Conservation (phyloP, 2,888 invertebrate genomes). For the Folsomia candida region DNA sequence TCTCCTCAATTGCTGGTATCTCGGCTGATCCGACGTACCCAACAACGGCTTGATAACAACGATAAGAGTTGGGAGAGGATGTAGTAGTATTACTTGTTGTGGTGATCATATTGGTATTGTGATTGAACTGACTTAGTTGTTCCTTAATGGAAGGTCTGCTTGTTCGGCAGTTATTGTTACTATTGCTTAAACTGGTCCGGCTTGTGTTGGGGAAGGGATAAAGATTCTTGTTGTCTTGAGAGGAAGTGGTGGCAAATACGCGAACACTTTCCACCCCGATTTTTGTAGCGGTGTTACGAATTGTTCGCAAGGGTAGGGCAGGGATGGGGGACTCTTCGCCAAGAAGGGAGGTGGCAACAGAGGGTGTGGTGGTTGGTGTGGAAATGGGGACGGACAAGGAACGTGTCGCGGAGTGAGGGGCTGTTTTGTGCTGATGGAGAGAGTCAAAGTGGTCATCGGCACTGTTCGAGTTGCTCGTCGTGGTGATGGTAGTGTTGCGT, state of each 20-base stretch:
- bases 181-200: background rate
- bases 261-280: slow-evolving; percentile 47
- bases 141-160: slow-evolving; percentile 33
- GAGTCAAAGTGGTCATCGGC: slow-evolving; percentile 44
- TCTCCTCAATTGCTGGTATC: slow-evolving; percentile 73
- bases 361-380: background rate
- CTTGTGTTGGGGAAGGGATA: background rate
- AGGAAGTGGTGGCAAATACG: slow-evolving; percentile 45
- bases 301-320: slow-evolving; percentile 33
- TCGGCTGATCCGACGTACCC: slow-evolving; percentile 95
- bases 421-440: slow-evolving; percentile 35
- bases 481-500: too few species aligned
- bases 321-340: slow-evolving; percentile 40
- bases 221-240: slow-evolving; percentile 11
- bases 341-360: background rate
- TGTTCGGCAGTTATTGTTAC: slow-evolving; percentile 39
- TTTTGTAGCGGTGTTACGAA: slow-evolving; percentile 27
- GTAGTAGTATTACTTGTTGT: background rate
- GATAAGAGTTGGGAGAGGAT: background rate
- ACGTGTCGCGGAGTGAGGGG: slow-evolving; percentile 39
- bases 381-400: slow-evolving; percentile 39
- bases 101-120: slow-evolving; percentile 5
- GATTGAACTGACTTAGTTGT: slow-evolving; percentile 24
- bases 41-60: slow-evolving; percentile 73
- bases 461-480: slow-evolving; percentile 27